phyloP scores from a whole-genome alignment of 2,888 invertebrate species.

The Hirtodrosophila confusa region DNA sequence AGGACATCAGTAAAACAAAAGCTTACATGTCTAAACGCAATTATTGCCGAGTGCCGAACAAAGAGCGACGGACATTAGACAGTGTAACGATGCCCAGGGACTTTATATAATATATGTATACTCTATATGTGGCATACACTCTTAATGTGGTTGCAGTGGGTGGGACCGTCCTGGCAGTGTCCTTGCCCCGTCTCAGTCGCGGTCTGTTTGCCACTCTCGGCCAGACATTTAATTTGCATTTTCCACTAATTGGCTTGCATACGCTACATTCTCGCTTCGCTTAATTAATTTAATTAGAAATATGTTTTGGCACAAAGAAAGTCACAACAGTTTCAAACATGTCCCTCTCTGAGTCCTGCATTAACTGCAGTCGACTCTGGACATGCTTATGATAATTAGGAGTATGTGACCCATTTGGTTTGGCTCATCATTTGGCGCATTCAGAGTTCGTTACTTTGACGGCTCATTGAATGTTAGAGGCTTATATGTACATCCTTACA shows the following conservation, averaged over 20 bases:
- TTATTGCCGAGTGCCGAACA: constrained; percentile 58
- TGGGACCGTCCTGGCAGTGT: constrained; percentile 5
- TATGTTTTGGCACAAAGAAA: constrained; percentile 63
- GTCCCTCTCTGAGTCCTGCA: background rate
- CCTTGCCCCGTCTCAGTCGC: constrained; percentile 18
- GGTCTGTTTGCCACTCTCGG: constrained; percentile 48
- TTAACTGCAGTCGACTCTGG: constrained; percentile 7
- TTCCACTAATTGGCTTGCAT: constrained; percentile 77
- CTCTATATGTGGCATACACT: constrained; percentile 7
- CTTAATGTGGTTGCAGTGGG: constrained; percentile 25
- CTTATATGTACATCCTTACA: too few species aligned
- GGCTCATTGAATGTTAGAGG: background rate
- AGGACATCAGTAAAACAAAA: constrained; percentile 57
- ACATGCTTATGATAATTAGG: constrained; percentile 44
- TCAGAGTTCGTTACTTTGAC: constrained; percentile 8
- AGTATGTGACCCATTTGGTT: constrained; percentile 23
- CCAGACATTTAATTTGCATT: constrained; percentile 78
- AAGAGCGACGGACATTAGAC: constrained; percentile 38
- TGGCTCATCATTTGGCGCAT: constrained; percentile 24
- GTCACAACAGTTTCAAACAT: constrained; percentile 34
- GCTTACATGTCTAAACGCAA: constrained; percentile 76
- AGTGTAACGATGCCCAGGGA: constrained; percentile 20
- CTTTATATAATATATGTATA: constrained; percentile 8
- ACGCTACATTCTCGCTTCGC: constrained; percentile 65
- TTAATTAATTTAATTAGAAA: constrained; percentile 79